Conservation (phyloP, 2,113 vertebrate species). For the Stigmatopora argus region DNA sequence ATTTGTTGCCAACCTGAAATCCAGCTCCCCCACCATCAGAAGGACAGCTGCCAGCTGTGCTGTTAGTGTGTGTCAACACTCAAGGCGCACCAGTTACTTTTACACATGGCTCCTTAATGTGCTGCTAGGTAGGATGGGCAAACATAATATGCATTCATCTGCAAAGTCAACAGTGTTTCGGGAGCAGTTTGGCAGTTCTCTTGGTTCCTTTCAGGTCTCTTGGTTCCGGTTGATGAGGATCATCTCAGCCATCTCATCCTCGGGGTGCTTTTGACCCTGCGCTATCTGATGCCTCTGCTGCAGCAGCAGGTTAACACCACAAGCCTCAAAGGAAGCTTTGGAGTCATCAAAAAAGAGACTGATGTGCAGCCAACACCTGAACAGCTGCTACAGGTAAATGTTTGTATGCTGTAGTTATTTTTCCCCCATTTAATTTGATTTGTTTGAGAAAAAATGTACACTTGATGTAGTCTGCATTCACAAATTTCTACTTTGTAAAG, state of each 20-base stretch:
- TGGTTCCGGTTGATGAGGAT: conserved; percentile 85
- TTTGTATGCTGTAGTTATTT: neutral
- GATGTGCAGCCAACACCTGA: conserved; percentile 87
- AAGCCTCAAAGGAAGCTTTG: conserved; percentile 95
- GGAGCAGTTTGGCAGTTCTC: neutral
- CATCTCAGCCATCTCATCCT: conserved; percentile 82
- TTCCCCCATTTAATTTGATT: neutral
- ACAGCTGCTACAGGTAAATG: conserved; percentile 85
- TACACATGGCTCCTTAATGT: conserved; percentile 94
- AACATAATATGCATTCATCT: neutral
- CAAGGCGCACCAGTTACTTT: conserved; percentile 85
- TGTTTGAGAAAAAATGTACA: too few species aligned
- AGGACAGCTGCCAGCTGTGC: conserved; percentile 86
- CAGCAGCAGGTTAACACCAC: conserved; percentile 91
- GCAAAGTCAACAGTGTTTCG: neutral
- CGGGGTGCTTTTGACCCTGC: conserved; percentile 86
- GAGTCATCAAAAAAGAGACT: conserved; percentile 87
- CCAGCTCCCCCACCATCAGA: conserved; percentile 86
- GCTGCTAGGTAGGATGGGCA: conserved; percentile 77
- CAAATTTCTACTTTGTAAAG: too few species aligned
- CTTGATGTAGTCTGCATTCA: too few species aligned
- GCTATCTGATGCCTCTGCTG: conserved; percentile 89
- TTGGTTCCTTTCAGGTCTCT: conserved; percentile 70
- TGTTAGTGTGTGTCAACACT: conserved; percentile 89
- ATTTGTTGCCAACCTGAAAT: conserved; percentile 89